A percentile compares a stretch with the other conserved stretches of the same genome.
phyloP scores from a whole-genome alignment of 2,888 invertebrate species.

The Lamellibrachia columna region DNA sequence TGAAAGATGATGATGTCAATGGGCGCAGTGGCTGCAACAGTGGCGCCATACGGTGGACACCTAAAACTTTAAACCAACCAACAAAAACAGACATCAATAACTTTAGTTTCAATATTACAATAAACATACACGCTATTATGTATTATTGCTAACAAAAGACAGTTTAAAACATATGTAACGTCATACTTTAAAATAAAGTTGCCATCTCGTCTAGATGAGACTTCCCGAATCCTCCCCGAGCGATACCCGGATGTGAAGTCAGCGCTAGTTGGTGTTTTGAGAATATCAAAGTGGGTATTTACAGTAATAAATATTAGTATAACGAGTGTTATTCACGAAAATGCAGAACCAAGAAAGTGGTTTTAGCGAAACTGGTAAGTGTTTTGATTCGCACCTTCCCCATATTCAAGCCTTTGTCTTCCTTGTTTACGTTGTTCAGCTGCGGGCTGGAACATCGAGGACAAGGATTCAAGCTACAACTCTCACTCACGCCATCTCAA shows the following conservation, averaged over 20 bases:
- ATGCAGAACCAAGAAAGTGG: neutral
- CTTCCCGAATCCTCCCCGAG: neutral
- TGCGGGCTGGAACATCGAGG: neutral
- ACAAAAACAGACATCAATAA: neutral
- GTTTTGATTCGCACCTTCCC: neutral
- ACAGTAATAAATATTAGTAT: neutral
- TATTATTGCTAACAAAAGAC: neutral
- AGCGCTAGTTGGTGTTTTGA: neutral
- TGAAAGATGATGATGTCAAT: too few relatives aligned
- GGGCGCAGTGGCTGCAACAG: neutral
- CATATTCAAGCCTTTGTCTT: neutral
- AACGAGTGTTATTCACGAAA: neutral
- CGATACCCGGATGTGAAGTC: constrained; percentile 2
- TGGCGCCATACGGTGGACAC: neutral
- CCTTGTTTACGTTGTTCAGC: neutral
- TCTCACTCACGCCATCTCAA: neutral
- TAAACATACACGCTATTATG: neutral
- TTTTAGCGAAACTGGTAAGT: constrained; percentile 2
- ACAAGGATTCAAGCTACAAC: neutral
- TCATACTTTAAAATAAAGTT: neutral
- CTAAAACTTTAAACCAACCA: neutral
- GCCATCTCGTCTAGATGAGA: neutral
- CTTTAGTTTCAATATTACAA: neutral
- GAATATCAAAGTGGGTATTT: neutral
- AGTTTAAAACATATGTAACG: neutral